Percentiles rank a stretch among this genome's conserved stretches.
phyloP scores from a whole-genome alignment of 2,888 invertebrate genomes.

The Papilio gigon region DNA sequence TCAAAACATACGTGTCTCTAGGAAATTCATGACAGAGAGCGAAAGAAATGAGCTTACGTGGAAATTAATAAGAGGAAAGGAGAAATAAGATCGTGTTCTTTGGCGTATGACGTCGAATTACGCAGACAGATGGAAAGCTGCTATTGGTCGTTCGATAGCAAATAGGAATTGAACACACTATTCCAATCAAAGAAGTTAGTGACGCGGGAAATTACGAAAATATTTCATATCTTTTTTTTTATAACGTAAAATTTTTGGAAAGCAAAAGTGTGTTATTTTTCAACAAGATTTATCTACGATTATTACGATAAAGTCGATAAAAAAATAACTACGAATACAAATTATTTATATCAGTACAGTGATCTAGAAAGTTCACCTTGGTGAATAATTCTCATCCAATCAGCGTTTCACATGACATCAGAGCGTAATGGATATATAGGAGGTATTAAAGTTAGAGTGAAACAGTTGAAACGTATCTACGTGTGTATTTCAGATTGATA shows the following conservation, averaged over 20 bases:
- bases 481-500: constrained; percentile 46
- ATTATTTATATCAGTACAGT: constrained; percentile 32
- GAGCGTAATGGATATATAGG: constrained; percentile 58
- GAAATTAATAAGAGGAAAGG: constrained; percentile 57
- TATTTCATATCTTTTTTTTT: background rate
- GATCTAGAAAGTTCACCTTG: constrained; percentile 44
- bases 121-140: constrained; percentile 86
- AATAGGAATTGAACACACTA: constrained; percentile 78
- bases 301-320: background rate
- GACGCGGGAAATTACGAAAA: constrained; percentile 47
- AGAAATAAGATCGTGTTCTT: constrained; percentile 53
- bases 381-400: constrained; percentile 59
- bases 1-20: constrained; percentile 56
- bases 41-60: constrained; percentile 44
- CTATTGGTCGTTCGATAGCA: constrained; percentile 81
- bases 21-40: constrained; percentile 65
- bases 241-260: background rate
- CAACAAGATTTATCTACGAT: background rate
- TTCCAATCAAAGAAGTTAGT: constrained; percentile 49
- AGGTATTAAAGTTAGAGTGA: constrained; percentile 46
- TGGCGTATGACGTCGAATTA: constrained; percentile 65
- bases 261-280: background rate
- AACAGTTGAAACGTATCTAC: constrained; percentile 49
- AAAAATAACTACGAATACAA: background rate
- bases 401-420: constrained; percentile 67